Base-by-base conservation (phyloP, 2,113 vertebrate species). In the Mesocricetus auratus region DNA sequence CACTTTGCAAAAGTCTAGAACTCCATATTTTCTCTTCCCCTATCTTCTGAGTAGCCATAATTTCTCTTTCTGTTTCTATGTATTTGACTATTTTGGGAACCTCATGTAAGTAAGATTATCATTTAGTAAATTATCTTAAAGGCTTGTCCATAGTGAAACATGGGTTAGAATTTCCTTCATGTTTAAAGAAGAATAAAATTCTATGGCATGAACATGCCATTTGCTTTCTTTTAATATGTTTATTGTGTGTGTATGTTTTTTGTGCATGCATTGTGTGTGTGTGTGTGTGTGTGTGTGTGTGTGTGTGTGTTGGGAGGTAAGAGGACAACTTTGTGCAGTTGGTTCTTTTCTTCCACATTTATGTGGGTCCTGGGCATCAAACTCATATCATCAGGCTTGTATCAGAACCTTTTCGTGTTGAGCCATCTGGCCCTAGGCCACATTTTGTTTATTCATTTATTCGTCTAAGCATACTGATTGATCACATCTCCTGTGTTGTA, bases 401-500 rank as follows among this genome's bases (percentile, higher is more conserved):
- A 64, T 12, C 10, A 45, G 26, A 85, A 29, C 16, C 39, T 45
- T 45, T 85, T 15, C 1, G 11, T 29, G 29, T 3, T 45, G 42
- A 85, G 2, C 29, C 60, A 33, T 45, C 58, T 85, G 39, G 58
- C 58, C 26, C 26, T 42, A 12, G 58, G 60, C 1, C 4, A 19
- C 13, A 85, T 87, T 89, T 92, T 64, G 29, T 50, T 96, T 87
- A 45, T n/a, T 15, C 17, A 68, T 36, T 89, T 16, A 45, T 91
- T 74, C 13, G 29, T 31, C 15, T 4, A 29, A 3, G 62, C 22
- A 50, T 5, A 5, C 60, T 26, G 1, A 31, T 75, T 95, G 39
- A n/a, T 94, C 92, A 96, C 86, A 97, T 73, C 83, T 95, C 96
- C 97, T 98, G 89, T 97, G 94, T 69, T 82, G 21, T 79, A 69